Conservation (phyloP, 2,113 vertebrate species). For the Campylomormyrus tamandua region DNA sequence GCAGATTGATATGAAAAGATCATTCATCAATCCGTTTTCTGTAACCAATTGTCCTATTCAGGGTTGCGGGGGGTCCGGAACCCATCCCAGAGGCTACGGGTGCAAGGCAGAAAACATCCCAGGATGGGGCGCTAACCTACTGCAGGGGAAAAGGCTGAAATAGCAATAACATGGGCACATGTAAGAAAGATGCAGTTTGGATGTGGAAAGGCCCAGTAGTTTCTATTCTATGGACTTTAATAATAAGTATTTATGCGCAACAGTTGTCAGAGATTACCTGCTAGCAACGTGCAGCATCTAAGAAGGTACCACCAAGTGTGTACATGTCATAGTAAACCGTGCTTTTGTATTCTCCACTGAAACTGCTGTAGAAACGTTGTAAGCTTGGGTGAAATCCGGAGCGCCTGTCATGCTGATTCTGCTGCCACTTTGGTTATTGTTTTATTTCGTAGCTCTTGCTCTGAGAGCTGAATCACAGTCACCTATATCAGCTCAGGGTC, state of each 20-base stretch:
- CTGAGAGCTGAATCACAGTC: not conserved
- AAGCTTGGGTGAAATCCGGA: not conserved
- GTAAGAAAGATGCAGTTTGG: not conserved
- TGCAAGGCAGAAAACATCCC: too few species aligned
- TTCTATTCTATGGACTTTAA: not conserved
- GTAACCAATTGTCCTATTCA: too few species aligned
- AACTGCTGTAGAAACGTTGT: not conserved
- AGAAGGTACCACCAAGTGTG: not conserved
- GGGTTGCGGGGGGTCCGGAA: too few species aligned
- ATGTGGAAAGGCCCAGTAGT: not conserved
- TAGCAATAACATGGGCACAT: not conserved
- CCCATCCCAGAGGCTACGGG: too few species aligned
- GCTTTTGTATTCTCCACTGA: not conserved
- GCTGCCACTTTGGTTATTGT: not conserved
- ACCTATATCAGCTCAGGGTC: constrained; percentile 6
- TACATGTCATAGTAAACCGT: not conserved
- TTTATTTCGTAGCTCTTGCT: not conserved
- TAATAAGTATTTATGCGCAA: not conserved
- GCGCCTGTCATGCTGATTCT: not conserved
- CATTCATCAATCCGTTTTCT: not conserved
- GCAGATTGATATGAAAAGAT: not conserved
- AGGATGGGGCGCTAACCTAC: too few species aligned
- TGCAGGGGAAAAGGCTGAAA: not conserved
- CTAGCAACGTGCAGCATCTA: not conserved
- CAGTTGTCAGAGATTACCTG: not conserved